These are phyloP conservation scores for Doris montereyensis DNA, from an alignment of 2,888 invertebrate species.

Conservation along the genomic window DNA sequence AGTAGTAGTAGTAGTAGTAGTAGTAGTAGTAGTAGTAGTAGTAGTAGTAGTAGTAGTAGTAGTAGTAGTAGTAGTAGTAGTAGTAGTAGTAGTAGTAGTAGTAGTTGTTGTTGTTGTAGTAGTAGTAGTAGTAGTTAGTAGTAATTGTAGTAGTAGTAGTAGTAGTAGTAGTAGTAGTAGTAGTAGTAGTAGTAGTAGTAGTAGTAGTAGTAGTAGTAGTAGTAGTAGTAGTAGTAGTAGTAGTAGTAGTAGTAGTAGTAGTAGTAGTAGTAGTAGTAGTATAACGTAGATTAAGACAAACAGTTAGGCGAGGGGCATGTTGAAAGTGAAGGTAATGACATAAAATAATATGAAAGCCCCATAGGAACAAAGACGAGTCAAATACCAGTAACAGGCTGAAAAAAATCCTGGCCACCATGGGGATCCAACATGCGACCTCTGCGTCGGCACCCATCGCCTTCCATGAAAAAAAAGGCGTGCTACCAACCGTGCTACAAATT, in stretches of 20 bases:
- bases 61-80: constrained; percentile 4
- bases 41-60: neutral
- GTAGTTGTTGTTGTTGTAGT: neutral
- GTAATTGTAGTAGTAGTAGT: neutral
- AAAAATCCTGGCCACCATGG: too few species aligned
- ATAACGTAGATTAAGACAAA: too few species aligned
- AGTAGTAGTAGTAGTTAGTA: neutral
- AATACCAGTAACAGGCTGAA: too few species aligned
- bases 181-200: constrained; percentile 4
- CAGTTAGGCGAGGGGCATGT: too few species aligned
- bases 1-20: constrained; percentile 4
- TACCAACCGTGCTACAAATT: too few species aligned
- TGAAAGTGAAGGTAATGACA: too few species aligned
- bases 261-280: neutral
- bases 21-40: neutral
- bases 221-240: neutral
- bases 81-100: neutral
- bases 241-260: constrained; percentile 1
- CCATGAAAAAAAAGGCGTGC: too few species aligned
- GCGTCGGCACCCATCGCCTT: too few species aligned
- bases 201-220: neutral
- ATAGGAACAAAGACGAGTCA: too few species aligned
- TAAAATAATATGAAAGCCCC: too few species aligned
- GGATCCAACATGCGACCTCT: too few species aligned
- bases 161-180: neutral